Evolutionary conservation across 1,140 invertebrate genomes (phyloP).

Genomic region (Drosophila jambulina): DNA sequence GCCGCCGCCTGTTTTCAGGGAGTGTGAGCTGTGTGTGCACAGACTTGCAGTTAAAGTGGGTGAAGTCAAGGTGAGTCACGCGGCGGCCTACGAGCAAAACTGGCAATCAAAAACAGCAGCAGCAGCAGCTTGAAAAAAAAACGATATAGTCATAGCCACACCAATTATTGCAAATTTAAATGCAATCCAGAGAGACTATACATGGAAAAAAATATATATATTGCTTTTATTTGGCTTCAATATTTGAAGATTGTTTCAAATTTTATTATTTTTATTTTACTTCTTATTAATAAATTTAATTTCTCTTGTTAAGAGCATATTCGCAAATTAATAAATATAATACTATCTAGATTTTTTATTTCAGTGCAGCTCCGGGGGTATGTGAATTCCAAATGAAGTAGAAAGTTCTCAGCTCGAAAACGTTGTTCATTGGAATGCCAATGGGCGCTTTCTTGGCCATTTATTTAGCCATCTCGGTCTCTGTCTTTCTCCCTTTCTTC

Average conservation of each 20-base stretch:
- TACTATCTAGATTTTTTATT: neutral
- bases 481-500: neutral
- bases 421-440: conserved; percentile 59
- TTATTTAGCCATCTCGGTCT: conserved; percentile 31
- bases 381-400: conserved; percentile 75
- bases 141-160: conserved; percentile 15
- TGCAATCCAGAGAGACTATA: conserved; percentile 36
- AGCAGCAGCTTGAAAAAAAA: neutral
- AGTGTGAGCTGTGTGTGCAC: conserved; percentile 30
- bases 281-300: neutral
- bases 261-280: neutral
- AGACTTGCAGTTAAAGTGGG: conserved; percentile 31
- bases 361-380: conserved; percentile 10
- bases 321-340: neutral
- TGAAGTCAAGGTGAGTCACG: conserved; percentile 31
- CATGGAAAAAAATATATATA: neutral
- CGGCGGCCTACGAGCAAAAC: conserved; percentile 34
- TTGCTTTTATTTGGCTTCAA: no score
- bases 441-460: conserved; percentile 51
- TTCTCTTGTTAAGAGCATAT: neutral
- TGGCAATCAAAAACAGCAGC: conserved; percentile 16
- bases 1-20: conserved; percentile 38
- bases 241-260: neutral
- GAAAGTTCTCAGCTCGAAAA: conserved; percentile 60
- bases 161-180: conserved; percentile 67